Evolutionary conservation across 2,797 vertebrate species (phyloP), one percentile per base, ranked within the genome.

Genomic region (Spea hammondii): DNA sequence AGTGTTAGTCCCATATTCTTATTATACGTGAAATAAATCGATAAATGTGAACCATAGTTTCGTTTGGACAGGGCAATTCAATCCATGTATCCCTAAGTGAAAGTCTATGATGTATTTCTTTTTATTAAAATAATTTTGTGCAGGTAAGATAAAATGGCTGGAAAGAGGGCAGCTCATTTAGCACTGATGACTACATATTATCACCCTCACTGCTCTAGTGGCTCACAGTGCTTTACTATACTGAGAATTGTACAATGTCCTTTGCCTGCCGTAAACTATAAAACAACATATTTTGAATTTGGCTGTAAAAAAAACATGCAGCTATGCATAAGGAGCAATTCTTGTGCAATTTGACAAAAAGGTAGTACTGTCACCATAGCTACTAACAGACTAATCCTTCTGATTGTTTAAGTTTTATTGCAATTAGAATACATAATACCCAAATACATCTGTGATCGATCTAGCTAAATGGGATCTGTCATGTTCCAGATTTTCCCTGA

Each of bases 51-150:
- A 91, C 90, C 89, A 86, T 88, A 90, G 90, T 90, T 87, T 68
- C 44, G 57, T 49, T 48, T 57, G 14, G 14, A 13, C 46, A 46
- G 12, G 48, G 89, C 90, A 90, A 91, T 87, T 86, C 14, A 67
- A 90, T 91, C 89, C 89, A 89, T 92, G 91, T 91, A 91, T 90
- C 89, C 86, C 85, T 85, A 90, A 91, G 88, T 87, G 89, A 87
- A 85, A 87, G 82, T 85, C 88, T 88, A 90, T 89, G 88, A 91
- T 89, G 91, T 91, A 89, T 87, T 90, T 90, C 90, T 86, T 88
- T 83, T 90, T 89, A 80, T 85, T 80, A 82, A 82, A 83, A 87
- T 84, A 78, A 83, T 84, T 79, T 60, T 59, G 64, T 62, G 59
- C 48, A 54, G 71, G 51, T 79, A 62, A 69, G 71, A 79, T 74